Percentiles rank a stretch among this genome's conserved stretches.
These are phyloP conservation scores for Drosophila tripunctata DNA, from an alignment of 2,888 invertebrate genomes.

Conservation along the genomic window DNA sequence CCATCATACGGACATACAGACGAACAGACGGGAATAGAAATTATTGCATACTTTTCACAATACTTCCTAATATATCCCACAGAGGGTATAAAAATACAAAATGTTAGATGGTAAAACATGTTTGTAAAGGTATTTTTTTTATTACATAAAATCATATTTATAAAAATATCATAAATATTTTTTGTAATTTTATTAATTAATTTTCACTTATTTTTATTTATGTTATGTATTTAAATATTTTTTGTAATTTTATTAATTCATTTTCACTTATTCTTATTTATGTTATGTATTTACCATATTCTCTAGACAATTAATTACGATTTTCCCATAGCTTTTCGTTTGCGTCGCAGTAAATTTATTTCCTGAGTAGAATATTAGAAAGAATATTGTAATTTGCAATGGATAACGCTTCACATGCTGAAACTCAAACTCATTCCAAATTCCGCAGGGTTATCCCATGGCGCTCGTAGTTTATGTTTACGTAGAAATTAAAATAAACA, in stretches of 20 bases:
- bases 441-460: conserved; percentile 62
- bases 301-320: conserved; percentile 1
- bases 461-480: conserved; percentile 79
- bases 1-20: too few relatives aligned
- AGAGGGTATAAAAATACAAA: too few relatives aligned
- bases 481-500: conserved; percentile 82
- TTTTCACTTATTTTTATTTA: background rate
- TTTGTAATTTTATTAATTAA: background rate
- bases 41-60: too few relatives aligned
- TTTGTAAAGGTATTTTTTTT: too few relatives aligned
- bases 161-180: background rate
- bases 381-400: conserved; percentile 30
- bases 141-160: background rate
- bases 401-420: conserved; percentile 25
- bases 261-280: background rate
- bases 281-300: background rate
- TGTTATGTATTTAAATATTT: background rate
- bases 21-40: too few relatives aligned
- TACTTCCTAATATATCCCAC: too few relatives aligned
- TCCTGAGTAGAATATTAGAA: conserved; percentile 37
- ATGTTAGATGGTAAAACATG: too few relatives aligned
- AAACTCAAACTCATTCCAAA: conserved; percentile 15
- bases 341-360: conserved; percentile 13
- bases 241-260: background rate
- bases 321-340: conserved; percentile 17